These are phyloP conservation scores for Atta colombica DNA, from an alignment of 1,140 invertebrate species.

Conservation along the genomic window DNA sequence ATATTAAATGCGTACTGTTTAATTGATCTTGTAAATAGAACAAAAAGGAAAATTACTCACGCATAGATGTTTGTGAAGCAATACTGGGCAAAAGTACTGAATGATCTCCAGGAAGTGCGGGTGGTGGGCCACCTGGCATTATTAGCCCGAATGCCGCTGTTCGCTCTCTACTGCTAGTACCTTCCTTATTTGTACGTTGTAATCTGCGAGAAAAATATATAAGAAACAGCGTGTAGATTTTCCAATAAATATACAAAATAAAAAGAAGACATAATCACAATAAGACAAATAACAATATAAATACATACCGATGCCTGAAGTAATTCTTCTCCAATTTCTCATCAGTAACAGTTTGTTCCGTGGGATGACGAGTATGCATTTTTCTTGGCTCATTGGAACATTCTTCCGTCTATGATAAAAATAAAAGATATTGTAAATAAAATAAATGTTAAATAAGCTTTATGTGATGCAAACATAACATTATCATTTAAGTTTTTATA, in stretches of 20 bases:
- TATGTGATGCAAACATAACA: not conserved
- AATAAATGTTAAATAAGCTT: not conserved
- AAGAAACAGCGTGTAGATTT: not conserved
- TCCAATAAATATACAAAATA: not conserved
- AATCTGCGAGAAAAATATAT: conserved; percentile 77
- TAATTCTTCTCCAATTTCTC: conserved; percentile 87
- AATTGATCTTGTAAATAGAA: conserved; percentile 2
- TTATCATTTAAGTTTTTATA: not conserved
- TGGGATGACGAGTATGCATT: conserved; percentile 82
- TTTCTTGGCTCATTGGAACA: conserved; percentile 88
- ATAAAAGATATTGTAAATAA: not conserved
- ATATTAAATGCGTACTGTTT: not conserved
- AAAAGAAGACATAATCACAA: not conserved
- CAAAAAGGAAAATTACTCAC: conserved; percentile 72
- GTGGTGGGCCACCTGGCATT: conserved; percentile 84
- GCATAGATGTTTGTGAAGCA: conserved; percentile 84
- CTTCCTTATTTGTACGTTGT: conserved; percentile 86
- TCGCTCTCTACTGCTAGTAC: conserved; percentile 85
- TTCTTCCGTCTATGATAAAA: conserved; percentile 89
- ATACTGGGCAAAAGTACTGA: conserved; percentile 85
- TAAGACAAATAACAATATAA: not conserved
- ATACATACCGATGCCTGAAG: conserved; percentile 85
- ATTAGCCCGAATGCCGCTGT: conserved; percentile 86
- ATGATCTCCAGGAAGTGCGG: conserved; percentile 85
- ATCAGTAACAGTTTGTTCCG: conserved; percentile 84